Base-by-base conservation (phyloP, 1,140 invertebrate genomes). In the Catajapyx aquilonaris region DNA sequence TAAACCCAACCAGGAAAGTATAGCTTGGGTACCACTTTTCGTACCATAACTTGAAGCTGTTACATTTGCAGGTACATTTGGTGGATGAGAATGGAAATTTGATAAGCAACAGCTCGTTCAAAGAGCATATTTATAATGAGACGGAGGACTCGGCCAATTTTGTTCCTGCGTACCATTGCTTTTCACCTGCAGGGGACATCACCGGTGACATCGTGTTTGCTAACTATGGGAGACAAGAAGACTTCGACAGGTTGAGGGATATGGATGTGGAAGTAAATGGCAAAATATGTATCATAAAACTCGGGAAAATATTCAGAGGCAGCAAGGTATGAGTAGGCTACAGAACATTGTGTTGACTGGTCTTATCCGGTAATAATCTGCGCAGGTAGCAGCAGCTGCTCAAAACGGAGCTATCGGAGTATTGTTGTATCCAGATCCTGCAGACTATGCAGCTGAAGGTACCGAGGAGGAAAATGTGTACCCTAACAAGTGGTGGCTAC, bases 401-500 rank as follows among this genome's bases (percentile, higher is more conserved):
- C 10, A 20, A 10, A 17, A 34, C n/a, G 43, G 44, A n/a, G 44
- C 42, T 10, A 18, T 18, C 9, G 42, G 32, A 9, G 38, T 45
- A 10, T 23, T 45, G 30, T 22, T 45, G 2, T 45, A 37, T 35
- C 17, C 28, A 0, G 41, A 45, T 22, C 42, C 41, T 2, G 13
- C 31, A 5, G 32, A 44, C 3, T 30, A 31, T 22, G 25, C 35
- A 13, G 16, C 5, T 18, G 18, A 25, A 15, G 36, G 21, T 2
- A 10, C 9, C 17, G 15, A 25, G 2, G 13, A 5, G 5, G 18
- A 19, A 34, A 31, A 36, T 31, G 42, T 42, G 1, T 42, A 38
- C 30, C 33, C 41, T 1, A 13, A 34, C 4, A 33, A 20, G 4
- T 20, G 20, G 21, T 44, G 32, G 39, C 20, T 44, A 5, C 44